Evolutionary conservation across 2,113 vertebrate species (phyloP).

Genomic region (Gymnorhina tibicen): DNA sequence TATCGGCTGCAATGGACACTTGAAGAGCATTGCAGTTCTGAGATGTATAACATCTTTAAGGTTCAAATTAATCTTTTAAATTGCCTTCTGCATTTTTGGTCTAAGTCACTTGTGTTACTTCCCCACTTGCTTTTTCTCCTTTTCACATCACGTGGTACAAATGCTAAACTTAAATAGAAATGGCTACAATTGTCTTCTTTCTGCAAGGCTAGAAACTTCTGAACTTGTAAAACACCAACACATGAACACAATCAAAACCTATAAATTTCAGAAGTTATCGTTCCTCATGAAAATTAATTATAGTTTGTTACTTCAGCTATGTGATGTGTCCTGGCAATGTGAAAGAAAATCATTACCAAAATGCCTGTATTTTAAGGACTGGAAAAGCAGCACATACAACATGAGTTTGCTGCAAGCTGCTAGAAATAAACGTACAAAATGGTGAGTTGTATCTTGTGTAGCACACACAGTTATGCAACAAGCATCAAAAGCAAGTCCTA

Average conservation of each 20-base stretch:
- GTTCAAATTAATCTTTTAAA: not conserved
- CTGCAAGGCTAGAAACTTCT: not conserved
- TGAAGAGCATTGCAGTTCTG: not conserved
- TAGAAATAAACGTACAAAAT: not conserved
- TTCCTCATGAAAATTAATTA: not conserved
- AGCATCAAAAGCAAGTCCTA: not conserved
- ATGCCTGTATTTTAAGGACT: not conserved
- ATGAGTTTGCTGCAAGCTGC: not conserved
- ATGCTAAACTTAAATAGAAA: not conserved
- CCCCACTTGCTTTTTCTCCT: not conserved
- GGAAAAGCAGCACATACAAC: not conserved
- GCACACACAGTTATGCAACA: rapidly evolving
- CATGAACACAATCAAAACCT: not conserved
- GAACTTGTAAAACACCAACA: not conserved
- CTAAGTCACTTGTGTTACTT: not conserved
- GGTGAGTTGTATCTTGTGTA: not conserved
- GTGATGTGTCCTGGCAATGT: not conserved
- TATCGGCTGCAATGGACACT: not conserved
- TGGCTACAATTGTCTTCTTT: not conserved
- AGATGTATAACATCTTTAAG: not conserved
- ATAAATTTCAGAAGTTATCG: not conserved
- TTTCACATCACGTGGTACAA: not conserved
- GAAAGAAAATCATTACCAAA: not conserved
- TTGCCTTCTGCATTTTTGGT: not conserved
- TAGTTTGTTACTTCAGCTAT: not conserved